phyloP scores from a whole-genome alignment of 2,888 invertebrate genomes.

The Erebia epiphron region DNA sequence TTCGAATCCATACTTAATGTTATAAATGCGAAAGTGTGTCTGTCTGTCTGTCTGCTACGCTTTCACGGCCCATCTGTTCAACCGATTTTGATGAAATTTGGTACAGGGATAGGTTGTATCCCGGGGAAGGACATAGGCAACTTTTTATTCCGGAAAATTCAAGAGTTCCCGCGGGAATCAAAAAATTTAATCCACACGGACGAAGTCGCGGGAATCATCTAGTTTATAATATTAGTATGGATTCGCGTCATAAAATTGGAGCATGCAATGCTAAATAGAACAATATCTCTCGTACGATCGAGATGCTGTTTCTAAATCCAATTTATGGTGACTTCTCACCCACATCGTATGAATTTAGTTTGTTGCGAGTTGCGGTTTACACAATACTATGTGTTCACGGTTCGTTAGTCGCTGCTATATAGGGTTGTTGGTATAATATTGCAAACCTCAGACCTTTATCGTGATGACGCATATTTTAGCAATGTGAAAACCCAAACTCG shows the following conservation, averaged over 20 bases:
- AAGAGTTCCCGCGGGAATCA: too few relatives aligned
- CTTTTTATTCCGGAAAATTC: too few relatives aligned
- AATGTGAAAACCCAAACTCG: not conserved
- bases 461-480: not conserved
- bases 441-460: not conserved
- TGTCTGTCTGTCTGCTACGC: too few relatives aligned
- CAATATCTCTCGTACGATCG: not conserved
- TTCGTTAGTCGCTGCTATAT: slow-evolving; percentile 15
- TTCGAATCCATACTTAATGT: too few relatives aligned
- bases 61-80: too few relatives aligned
- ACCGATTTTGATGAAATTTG: too few relatives aligned
- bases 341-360: slow-evolving; percentile 11
- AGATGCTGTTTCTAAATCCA: slow-evolving; percentile 12
- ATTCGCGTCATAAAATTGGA: not conserved
- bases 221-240: too few relatives aligned
- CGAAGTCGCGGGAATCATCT: too few relatives aligned
- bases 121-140: too few relatives aligned
- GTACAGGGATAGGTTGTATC: too few relatives aligned
- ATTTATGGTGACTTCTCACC: slow-evolving; percentile 16
- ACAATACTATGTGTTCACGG: not conserved
- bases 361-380: slow-evolving; percentile 5
- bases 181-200: too few relatives aligned
- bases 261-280: not conserved
- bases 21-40: too few relatives aligned
- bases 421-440: not conserved